phyloP scores from a whole-genome alignment of 2,888 invertebrate genomes.

The Synergus itoensis region DNA sequence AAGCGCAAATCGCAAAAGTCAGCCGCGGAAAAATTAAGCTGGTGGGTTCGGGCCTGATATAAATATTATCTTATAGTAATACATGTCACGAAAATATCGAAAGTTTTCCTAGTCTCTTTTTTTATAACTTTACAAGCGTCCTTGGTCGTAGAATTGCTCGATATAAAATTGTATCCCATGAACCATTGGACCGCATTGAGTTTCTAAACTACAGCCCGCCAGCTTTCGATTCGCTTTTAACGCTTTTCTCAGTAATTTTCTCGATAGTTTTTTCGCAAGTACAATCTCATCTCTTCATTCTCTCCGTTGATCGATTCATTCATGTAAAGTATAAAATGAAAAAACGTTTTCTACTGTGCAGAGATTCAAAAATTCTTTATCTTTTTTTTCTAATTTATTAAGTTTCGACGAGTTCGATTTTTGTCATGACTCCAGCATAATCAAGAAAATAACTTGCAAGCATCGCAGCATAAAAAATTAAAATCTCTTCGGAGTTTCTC shows the following conservation, averaged over 20 bases:
- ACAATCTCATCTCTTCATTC: not conserved
- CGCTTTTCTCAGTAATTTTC: constrained; percentile 12
- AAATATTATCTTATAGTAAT: constrained; percentile 69
- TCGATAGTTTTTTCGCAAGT: constrained; percentile 5
- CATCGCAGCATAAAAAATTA: constrained; percentile 23
- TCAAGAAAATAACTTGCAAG: constrained; percentile 37
- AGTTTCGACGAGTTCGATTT: constrained; percentile 19
- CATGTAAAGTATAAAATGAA: not conserved
- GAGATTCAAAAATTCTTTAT: not conserved
- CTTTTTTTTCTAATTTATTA: not conserved
- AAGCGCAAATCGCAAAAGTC: constrained; percentile 8
- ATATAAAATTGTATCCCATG: constrained; percentile 76
- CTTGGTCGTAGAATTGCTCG: constrained; percentile 39
- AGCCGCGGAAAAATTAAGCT: constrained; percentile 48
- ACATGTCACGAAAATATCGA: constrained; percentile 71
- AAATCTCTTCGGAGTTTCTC: constrained; percentile 46
- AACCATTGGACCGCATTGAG: constrained; percentile 74
- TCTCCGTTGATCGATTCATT: constrained; percentile 10
- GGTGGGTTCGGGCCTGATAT: constrained; percentile 70
- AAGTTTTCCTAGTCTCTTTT: constrained; percentile 50
- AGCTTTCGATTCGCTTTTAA: constrained; percentile 25
- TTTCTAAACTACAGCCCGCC: constrained; percentile 50
- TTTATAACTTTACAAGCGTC: constrained; percentile 51
- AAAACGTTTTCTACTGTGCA: not conserved
- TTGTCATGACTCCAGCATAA: constrained; percentile 27